A percentile compares a stretch with the other conserved stretches of the same genome.
Conservation (phyloP, 2,113 vertebrate species). For the Chaetorhynchus papuensis region DNA sequence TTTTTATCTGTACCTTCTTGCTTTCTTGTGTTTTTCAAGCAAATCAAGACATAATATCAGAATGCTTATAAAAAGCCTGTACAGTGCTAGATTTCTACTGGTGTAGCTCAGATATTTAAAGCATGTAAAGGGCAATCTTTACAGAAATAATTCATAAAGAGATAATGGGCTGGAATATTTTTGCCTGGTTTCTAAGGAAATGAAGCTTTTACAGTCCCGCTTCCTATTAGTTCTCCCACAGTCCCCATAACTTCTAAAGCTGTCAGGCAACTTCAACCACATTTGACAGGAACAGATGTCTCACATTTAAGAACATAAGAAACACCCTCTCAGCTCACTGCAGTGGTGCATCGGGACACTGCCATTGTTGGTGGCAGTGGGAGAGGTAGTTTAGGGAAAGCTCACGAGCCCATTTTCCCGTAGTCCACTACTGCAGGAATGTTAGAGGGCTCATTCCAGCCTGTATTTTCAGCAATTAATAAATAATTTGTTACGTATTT, state of each 20-base stretch:
- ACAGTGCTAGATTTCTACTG: background rate
- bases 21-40: background rate
- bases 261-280: background rate
- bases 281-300: background rate
- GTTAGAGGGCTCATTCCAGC: background rate
- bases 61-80: background rate
- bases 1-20: background rate
- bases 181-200: conserved; percentile 46
- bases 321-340: background rate
- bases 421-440: background rate
- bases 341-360: background rate
- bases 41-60: background rate
- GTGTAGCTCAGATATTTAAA: conserved; percentile 6
- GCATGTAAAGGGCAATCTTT: background rate
- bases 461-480: background rate
- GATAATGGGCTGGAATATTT: conserved; percentile 27
- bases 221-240: background rate
- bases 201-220: background rate
- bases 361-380: background rate
- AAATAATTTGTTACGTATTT: background rate
- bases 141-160: conserved; percentile 24
- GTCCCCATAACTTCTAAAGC: background rate
- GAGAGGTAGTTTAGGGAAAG: background rate
- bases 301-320: background rate
- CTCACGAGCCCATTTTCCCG: background rate